A percentile compares a stretch with the other conserved stretches of the same genome.
Conservation (phyloP, 2,113 vertebrate species). For the Zeus faber region DNA sequence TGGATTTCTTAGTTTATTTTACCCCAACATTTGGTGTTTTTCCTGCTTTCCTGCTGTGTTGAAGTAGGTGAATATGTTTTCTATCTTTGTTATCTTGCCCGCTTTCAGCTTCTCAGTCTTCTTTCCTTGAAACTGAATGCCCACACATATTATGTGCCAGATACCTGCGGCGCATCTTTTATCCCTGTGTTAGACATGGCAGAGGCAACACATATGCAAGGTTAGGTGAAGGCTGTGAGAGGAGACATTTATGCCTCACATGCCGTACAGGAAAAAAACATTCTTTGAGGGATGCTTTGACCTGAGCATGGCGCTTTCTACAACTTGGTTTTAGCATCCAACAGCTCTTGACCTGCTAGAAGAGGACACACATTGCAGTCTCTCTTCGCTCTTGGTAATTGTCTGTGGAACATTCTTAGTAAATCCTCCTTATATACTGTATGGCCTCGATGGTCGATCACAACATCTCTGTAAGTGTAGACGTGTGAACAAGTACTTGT, state of each 20-base stretch:
- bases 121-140: background rate
- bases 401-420: conserved; percentile 26
- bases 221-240: conserved; percentile 10
- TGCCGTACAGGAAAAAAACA: no score
- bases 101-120: background rate
- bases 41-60: no score
- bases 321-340: conserved; percentile 23
- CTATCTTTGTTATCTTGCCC: no score
- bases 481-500: no score
- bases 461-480: no score
- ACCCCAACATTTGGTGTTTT: no score
- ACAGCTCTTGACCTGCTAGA: conserved; percentile 23
- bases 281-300: no score
- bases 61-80: no score
- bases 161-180: background rate
- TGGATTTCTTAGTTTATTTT: no score
- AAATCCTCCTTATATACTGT: conserved; percentile 36
- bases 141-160: background rate
- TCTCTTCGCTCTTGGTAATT: conserved; percentile 9
- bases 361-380: conserved; percentile 18
- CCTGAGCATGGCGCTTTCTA: no score
- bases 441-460: no score
- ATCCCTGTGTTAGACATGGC: background rate
- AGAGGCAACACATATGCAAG: background rate
- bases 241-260: conserved; percentile 15